These are phyloP conservation scores for Rhabdomys dilectus DNA, from an alignment of 2,113 vertebrate species.

Conservation along the genomic window DNA sequence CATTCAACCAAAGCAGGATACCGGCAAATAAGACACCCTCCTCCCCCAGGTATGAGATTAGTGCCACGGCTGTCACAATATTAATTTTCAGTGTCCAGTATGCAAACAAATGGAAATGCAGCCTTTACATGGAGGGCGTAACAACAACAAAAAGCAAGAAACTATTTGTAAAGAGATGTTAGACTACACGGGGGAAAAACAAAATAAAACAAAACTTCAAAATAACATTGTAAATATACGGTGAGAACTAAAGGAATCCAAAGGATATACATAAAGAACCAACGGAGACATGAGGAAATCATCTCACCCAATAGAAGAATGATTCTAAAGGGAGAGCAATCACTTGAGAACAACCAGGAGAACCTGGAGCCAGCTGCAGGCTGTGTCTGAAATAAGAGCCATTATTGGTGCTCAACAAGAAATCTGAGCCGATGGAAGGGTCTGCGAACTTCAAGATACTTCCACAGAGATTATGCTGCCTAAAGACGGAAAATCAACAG, in stretches of 20 bases:
- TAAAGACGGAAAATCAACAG: not conserved
- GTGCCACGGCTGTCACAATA: not conserved
- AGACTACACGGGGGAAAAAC: not conserved
- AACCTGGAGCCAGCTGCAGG: not conserved
- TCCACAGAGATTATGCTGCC: not conserved
- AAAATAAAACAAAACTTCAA: not conserved
- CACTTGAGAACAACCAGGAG: not conserved
- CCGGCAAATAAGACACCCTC: not conserved
- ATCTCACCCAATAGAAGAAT: not conserved
- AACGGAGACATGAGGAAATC: not conserved
- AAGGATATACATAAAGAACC: not conserved
- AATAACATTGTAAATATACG: not conserved
- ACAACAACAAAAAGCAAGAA: not conserved
- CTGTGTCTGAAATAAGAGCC: not conserved
- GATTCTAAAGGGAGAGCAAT: not conserved
- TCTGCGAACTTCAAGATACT: not conserved
- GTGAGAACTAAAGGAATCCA: not conserved
- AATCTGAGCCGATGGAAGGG: not conserved
- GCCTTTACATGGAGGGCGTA: not conserved
- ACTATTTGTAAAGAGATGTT: not conserved
- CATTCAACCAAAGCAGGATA: not conserved
- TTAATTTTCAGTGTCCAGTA: not conserved
- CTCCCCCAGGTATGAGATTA: too few relatives aligned
- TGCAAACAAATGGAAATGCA: not conserved
- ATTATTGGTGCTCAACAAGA: not conserved